These are phyloP conservation scores for Pholis gunnellus DNA, from an alignment of 2,113 vertebrate genomes.

Conservation along the genomic window DNA sequence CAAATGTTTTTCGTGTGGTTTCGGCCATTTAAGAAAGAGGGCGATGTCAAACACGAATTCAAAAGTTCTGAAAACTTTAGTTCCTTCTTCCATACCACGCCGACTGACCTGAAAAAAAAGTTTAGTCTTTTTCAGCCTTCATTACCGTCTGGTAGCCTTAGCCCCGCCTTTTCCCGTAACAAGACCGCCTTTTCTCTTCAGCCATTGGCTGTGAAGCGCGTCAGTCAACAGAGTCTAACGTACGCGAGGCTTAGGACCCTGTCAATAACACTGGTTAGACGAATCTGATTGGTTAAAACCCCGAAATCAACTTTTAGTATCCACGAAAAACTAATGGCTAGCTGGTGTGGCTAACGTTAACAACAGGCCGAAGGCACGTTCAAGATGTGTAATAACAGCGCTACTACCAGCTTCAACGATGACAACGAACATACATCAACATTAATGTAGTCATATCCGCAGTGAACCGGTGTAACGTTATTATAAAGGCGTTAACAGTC, in stretches of 20 bases:
- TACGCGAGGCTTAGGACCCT: slow-evolving; percentile 51
- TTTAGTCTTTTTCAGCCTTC: slow-evolving; percentile 69
- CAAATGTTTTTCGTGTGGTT: background rate
- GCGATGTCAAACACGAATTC: background rate
- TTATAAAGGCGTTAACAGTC: background rate
- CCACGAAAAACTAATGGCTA: slow-evolving; percentile 74
- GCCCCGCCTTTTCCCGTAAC: slow-evolving; percentile 85
- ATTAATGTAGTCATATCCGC: background rate
- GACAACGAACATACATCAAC: slow-evolving; percentile 32
- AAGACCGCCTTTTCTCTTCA: slow-evolving; percentile 72
- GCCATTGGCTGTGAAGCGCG: slow-evolving; percentile 67
- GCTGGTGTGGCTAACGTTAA: slow-evolving; percentile 70
- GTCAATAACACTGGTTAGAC: slow-evolving; percentile 65
- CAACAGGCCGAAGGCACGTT: slow-evolving; percentile 72
- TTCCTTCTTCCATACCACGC: slow-evolving; percentile 55
- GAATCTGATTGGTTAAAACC: slow-evolving; percentile 72
- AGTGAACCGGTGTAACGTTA: background rate
- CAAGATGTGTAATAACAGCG: slow-evolving; percentile 54
- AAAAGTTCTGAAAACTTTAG: slow-evolving; percentile 19
- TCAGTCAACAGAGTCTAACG: slow-evolving; percentile 56
- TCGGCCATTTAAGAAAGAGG: background rate
- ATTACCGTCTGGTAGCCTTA: slow-evolving; percentile 67
- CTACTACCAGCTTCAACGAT: slow-evolving; percentile 8
- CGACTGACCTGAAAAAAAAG: slow-evolving; percentile 49
- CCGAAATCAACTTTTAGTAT: slow-evolving; percentile 75